A percentile compares a stretch with the other conserved stretches of the same genome.
Evolutionary conservation across 2,797 vertebrate species (phyloP).

Genomic region (Psittacula echo): DNA sequence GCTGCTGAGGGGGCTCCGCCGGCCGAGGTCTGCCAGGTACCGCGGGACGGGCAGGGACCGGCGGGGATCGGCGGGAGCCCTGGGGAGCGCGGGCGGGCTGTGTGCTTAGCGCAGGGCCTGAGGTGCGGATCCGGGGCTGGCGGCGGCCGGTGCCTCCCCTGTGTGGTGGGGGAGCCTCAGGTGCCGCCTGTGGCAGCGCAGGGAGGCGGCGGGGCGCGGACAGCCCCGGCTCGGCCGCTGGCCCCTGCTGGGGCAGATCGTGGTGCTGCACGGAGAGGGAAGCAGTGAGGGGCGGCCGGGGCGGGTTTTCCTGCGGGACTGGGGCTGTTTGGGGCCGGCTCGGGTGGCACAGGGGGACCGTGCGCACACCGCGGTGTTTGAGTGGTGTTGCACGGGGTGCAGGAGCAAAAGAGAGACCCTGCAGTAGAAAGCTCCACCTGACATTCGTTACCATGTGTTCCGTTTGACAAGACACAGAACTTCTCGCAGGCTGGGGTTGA

Average conservation of each 20-base stretch:
- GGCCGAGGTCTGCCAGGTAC: neutral
- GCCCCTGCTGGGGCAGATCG: neutral
- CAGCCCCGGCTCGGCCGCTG: neutral
- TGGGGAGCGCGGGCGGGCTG: neutral
- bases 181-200: too few species aligned
- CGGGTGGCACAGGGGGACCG: fast-evolving
- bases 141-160: neutral
- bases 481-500: neutral
- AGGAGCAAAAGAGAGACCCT: too few species aligned
- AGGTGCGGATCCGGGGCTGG: neutral
- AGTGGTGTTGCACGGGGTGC: fast-evolving
- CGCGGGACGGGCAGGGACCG: neutral
- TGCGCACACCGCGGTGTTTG: fast-evolving
- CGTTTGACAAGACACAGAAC: fast-evolving
- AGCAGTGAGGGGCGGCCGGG: neutral
- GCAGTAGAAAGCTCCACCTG: fast-evolving
- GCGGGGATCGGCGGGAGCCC: too few species aligned
- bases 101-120: neutral
- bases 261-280: neutral
- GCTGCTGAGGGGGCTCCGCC: neutral
- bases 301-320: neutral
- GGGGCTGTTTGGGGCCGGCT: neutral
- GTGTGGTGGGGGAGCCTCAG: neutral
- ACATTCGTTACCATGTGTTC: fast-evolving
- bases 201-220: too few species aligned